phyloP scores from a whole-genome alignment of 2,113 vertebrate species.

The Chitala chitala region DNA sequence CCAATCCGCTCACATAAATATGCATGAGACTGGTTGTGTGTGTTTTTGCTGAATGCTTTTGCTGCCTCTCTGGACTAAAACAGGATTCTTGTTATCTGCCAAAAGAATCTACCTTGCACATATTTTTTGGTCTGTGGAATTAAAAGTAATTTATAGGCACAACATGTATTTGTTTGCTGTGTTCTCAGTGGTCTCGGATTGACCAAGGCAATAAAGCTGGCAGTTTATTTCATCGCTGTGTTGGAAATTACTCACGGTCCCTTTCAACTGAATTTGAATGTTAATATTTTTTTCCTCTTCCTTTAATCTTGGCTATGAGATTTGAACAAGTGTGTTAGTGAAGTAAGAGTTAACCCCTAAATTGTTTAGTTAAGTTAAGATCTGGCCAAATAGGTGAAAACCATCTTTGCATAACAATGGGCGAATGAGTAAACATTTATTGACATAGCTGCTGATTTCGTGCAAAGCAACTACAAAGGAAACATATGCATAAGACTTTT shows the following conservation, averaged over 20 bases:
- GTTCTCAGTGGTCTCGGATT: conserved; percentile 39
- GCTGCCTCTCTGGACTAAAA: no score
- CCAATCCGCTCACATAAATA: not conserved
- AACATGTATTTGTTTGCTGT: conserved; percentile 59
- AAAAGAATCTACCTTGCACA: not conserved
- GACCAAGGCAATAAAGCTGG: conserved; percentile 39
- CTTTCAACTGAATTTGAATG: not conserved
- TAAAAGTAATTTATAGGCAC: conserved; percentile 59
- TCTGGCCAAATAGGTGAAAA: not conserved
- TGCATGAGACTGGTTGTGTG: no score
- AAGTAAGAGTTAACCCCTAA: not conserved
- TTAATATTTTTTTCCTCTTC: not conserved
- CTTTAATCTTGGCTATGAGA: not conserved
- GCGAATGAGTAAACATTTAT: not conserved
- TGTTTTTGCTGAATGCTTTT: no score
- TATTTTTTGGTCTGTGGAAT: conserved; percentile 47
- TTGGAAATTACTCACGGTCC: not conserved
- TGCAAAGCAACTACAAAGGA: not conserved
- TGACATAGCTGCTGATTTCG: no score
- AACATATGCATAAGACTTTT: not conserved
- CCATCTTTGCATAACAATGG: not conserved
- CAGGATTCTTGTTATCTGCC: not conserved
- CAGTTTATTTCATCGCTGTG: not conserved
- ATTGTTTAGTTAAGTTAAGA: not conserved
- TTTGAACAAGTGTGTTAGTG: not conserved